phyloP scores from a whole-genome alignment of 2,113 vertebrate genomes.

The Scopus umbretta region DNA sequence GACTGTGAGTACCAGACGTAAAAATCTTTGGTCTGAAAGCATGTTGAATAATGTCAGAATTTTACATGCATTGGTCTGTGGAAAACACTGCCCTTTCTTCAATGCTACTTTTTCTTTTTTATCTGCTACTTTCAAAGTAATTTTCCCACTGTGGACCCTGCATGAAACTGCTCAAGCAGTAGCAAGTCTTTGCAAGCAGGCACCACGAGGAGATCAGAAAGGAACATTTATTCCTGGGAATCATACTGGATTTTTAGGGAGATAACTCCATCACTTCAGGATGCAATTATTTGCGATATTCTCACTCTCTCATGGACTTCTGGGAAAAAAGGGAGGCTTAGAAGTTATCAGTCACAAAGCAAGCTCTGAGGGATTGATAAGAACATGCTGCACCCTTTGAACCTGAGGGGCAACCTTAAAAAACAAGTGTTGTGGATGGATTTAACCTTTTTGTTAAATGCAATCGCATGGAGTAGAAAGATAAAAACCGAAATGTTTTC shows the following conservation, averaged over 20 bases:
- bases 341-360: slow-evolving; percentile 1
- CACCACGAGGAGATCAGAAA: not conserved
- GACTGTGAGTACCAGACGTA: not conserved
- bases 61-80: not conserved
- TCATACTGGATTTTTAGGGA: slow-evolving; percentile 25
- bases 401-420: not conserved
- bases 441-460: slow-evolving; percentile 22
- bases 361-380: slow-evolving; percentile 16
- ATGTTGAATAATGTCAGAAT: not conserved
- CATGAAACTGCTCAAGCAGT: not conserved
- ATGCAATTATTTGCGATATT: slow-evolving; percentile 6
- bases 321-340: not conserved
- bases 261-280: slow-evolving; percentile 36
- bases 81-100: not conserved
- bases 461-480: not conserved
- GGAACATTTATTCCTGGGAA: not conserved
- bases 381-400: not conserved
- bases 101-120: not conserved
- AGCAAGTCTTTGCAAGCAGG: not conserved
- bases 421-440: not conserved
- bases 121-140: not conserved
- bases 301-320: not conserved
- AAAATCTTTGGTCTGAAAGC: not conserved
- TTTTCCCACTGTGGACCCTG: not conserved
- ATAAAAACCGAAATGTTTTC: not conserved